Evolutionary conservation across 1,140 invertebrate genomes (phyloP), one percentile per base, ranked within the genome.

Genomic region (Aphaenogaster ashmeadi): DNA sequence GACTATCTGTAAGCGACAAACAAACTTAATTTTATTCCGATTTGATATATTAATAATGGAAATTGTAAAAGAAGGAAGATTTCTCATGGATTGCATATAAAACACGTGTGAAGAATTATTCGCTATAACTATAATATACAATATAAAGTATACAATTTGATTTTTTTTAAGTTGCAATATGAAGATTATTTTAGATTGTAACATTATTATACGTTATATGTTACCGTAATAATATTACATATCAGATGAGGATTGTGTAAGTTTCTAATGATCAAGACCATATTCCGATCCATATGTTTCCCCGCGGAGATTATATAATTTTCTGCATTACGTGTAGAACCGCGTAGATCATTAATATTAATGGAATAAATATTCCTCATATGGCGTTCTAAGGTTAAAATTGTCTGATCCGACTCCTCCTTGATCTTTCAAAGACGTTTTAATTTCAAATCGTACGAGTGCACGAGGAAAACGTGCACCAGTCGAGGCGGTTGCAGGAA

Each of bases 271-370:
- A 36, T 79, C 9, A 47, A 50, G 18, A 44, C n/a, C 38, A 41
- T 44, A 47, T 67, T 33, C n/a, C 77, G 33, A 67, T 80, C 8
- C 13, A 52, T 67, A 47, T 75, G n/a, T 52, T 80, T 47, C 58
- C 58, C 6, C n/a, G 58, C 44, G 44, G 44, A 11, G 13, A 11
- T 80, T 67, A 80, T 36, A 36, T 80, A 67, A 67, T 52, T 67
- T 52, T 47, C 44, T 18, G 44, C 18, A 64, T 78, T 62, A 36
- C 21, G 27, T n/a, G 15, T 79, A 33, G 41, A 79, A 66, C 5
- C 13, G 44, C 60, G n/a, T 67, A 52, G 21, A 80, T 67, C 58
- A 18, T 67, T 67, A 80, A n/a, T 80, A 80, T 52, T 80, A 52
- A 80, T 67, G 33, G 33, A 27, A 50, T 67, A 41, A 80, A 36